Conservation (phyloP, 2,113 vertebrate genomes). For the Dicerorhinus sumatrensis region DNA sequence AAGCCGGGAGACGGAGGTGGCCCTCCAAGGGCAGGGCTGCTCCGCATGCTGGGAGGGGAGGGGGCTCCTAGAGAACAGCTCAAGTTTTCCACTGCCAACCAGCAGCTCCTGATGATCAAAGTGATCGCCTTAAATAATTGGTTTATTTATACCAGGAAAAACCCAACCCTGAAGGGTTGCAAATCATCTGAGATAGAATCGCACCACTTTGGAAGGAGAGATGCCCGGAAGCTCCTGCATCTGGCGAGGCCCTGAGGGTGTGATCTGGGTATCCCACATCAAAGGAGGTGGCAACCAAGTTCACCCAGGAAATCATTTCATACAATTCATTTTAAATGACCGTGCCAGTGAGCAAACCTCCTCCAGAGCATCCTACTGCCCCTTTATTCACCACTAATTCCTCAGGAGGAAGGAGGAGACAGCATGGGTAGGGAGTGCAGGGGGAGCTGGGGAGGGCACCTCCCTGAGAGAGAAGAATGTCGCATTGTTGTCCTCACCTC, state of each 20-base stretch:
- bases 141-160: constrained; percentile 84
- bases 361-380: neutral
- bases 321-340: constrained; percentile 73
- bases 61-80: constrained; percentile 64
- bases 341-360: neutral
- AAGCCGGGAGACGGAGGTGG: constrained; percentile 54
- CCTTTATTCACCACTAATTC: neutral
- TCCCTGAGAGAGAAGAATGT: neutral
- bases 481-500: neutral
- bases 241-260: constrained; percentile 79
- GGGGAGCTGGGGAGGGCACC: too few species aligned
- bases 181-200: constrained; percentile 82
- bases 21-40: neutral
- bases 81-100: constrained; percentile 69
- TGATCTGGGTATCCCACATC: constrained; percentile 83
- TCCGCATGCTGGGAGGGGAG: constrained; percentile 58
- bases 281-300: constrained; percentile 79
- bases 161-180: constrained; percentile 77
- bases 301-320: constrained; percentile 83
- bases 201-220: constrained; percentile 79
- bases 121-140: constrained; percentile 86
- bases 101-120: constrained; percentile 82
- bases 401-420: rapidly evolving
- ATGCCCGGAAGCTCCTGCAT: constrained; percentile 76
- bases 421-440: rapidly evolving